phyloP scores from a whole-genome alignment of 2,113 vertebrate species.

The Hydrochoerus hydrochaeris region DNA sequence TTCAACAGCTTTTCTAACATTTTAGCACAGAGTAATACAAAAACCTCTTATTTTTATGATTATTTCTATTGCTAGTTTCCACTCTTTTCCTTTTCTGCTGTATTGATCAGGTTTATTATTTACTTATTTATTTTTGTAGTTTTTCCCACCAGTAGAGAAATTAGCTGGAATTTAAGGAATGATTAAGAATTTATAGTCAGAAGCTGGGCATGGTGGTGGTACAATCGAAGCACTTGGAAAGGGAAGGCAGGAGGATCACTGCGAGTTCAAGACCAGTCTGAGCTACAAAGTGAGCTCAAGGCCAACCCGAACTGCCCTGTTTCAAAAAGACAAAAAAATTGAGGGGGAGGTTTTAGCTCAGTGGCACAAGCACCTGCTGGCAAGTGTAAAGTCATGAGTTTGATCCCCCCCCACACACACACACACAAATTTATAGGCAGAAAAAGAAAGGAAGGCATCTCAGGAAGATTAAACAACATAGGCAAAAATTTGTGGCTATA shows the following conservation, averaged over 20 bases:
- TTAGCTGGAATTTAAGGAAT: neutral
- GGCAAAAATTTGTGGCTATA: neutral
- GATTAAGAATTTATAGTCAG: neutral
- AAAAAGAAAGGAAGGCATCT: neutral
- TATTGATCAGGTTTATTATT: neutral
- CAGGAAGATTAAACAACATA: neutral
- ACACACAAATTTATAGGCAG: neutral
- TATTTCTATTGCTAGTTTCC: neutral
- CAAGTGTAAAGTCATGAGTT: no score
- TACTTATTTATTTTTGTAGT: neutral
- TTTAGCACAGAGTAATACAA: neutral
- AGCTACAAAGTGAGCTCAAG: no score
- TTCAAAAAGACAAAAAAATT: no score
- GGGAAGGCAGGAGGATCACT: no score
- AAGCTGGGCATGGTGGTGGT: no score
- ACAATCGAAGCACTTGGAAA: no score
- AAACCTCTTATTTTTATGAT: neutral
- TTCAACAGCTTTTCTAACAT: neutral
- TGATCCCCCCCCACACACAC: no score
- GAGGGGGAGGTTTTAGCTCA: no score
- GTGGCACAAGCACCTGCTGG: no score
- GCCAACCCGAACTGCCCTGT: no score
- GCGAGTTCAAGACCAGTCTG: no score
- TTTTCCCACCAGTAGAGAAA: no score
- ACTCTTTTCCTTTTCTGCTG: neutral